Base-by-base conservation (phyloP, 2,797 vertebrate genomes). In the Cottoperca gobio region DNA sequence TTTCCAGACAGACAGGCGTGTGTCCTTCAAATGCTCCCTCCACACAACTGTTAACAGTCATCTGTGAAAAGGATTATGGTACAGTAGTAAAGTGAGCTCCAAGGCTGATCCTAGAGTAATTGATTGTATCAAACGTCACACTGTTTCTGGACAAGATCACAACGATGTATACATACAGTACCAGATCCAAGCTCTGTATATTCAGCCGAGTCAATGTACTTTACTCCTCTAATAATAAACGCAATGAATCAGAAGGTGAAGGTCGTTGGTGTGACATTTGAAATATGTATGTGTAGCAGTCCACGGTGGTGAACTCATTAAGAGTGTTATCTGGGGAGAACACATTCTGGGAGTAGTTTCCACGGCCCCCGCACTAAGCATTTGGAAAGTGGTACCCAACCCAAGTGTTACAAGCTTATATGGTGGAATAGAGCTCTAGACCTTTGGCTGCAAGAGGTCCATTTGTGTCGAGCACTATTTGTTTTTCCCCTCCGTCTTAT, bases 401-500 rank as follows among this genome's bases (percentile, higher is more conserved):
- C 86, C 86, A 83, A 91, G 77, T 89, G 90, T 92, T 90, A 86
- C 81, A 79, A 85, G 86, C 86, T 91, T 86, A 82, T 63, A 68
- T 14, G 45, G 78, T 81, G 89, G 88, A 92, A 86, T 19, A 86
- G 45, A 61, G 71, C 86, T 86, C 53, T 39, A 76, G 79, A 87
- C 78, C 43, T 83, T 73, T 88, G 87, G 90, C 83, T 79, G 71
- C 67, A 43, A 83, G 74, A 79, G 55, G 83, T 76, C 52, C 58
- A 60, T 87, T 87, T 93, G 83, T 86, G 85, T 92, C 66, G 17
- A 88, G 78, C 4, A 35, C 76, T 89, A 83, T 93, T 93, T 90
- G 87, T 88, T 93, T 94, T 93, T 92, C 90, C 89, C 66, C 82
- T 92, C 76, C 5, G 69, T 86, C 82, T 89, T 81, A 88, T 93